A percentile compares a stretch with the other conserved stretches of the same genome.
phyloP scores from a whole-genome alignment of 2,888 invertebrate genomes.

The Pristionchus maxplancki region DNA sequence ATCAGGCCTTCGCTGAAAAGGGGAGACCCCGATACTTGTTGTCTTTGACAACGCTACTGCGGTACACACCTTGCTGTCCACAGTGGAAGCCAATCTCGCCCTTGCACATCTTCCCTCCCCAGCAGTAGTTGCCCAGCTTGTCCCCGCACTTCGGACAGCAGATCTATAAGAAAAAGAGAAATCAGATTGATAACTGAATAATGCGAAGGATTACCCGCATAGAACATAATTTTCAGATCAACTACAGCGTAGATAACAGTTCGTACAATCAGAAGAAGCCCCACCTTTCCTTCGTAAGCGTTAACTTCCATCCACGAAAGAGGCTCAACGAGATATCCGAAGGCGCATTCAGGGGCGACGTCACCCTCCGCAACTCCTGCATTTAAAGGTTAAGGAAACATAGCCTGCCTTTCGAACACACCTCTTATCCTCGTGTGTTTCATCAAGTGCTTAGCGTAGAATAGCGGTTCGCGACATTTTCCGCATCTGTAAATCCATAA shows the following conservation, averaged over 20 bases:
- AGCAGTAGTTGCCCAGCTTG: constrained; percentile 63
- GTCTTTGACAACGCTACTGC: too few relatives aligned
- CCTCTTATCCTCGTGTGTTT: constrained; percentile 55
- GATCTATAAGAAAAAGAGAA: too few relatives aligned
- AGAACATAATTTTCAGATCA: too few relatives aligned
- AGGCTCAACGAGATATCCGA: constrained; percentile 66
- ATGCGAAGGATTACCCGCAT: too few relatives aligned
- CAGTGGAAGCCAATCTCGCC: constrained; percentile 58
- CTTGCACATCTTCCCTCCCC: constrained; percentile 60
- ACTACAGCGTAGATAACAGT: neutral
- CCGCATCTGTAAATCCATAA: constrained; percentile 57
- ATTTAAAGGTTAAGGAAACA: neutral
- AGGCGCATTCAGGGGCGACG: constrained; percentile 52
- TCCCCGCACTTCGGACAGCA: constrained; percentile 63
- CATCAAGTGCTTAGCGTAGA: constrained; percentile 65
- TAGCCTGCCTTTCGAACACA: too few relatives aligned
- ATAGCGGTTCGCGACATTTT: constrained; percentile 62
- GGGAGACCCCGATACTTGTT: too few relatives aligned
- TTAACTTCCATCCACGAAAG: constrained; percentile 68
- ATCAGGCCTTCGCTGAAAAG: too few relatives aligned
- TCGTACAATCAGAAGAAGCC: too few relatives aligned
- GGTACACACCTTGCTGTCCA: constrained; percentile 56
- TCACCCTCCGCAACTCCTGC: constrained; percentile 15
- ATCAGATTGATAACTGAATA: too few relatives aligned
- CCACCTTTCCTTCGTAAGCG: constrained; percentile 64